Evolutionary conservation across 2,888 invertebrate genomes (phyloP).

Genomic region (Andrena praecox): DNA sequence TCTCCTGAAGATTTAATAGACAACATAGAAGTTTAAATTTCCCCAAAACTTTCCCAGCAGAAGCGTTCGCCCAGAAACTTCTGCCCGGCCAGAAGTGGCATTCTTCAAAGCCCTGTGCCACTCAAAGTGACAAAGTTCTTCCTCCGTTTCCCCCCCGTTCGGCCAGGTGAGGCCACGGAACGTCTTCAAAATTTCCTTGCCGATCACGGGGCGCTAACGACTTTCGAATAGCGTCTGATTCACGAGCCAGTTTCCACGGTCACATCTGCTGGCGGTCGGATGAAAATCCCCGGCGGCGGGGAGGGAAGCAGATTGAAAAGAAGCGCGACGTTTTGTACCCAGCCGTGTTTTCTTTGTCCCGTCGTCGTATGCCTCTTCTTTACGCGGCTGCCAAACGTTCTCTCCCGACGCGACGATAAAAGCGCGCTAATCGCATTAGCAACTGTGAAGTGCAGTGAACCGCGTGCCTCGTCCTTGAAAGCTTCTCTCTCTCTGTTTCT

Average conservation of each 20-base stretch:
- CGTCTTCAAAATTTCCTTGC: conserved; percentile 4
- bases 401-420: conserved; percentile 68
- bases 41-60: too few relatives aligned
- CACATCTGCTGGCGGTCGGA: conserved; percentile 43
- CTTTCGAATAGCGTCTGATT: conserved; percentile 25
- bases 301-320: conserved; percentile 24
- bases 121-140: too few relatives aligned
- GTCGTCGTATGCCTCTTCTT: conserved; percentile 17
- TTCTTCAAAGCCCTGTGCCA: too few relatives aligned
- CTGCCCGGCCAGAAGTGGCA: too few relatives aligned
- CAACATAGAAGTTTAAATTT: too few relatives aligned
- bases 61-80: too few relatives aligned
- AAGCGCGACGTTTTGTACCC: conserved; percentile 8
- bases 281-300: conserved; percentile 9
- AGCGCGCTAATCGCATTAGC: conserved; percentile 78
- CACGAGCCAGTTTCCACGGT: conserved; percentile 29
- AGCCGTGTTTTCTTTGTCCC: conserved; percentile 48
- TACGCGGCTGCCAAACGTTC: conserved; percentile 19
- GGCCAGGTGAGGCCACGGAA: too few relatives aligned
- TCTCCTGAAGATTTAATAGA: background rate
- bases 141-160: too few relatives aligned
- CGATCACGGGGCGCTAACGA: conserved; percentile 42
- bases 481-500: conserved; percentile 34
- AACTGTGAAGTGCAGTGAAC: conserved; percentile 71
- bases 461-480: conserved; percentile 61